A percentile compares a stretch with the other conserved stretches of the same genome.
Conservation (phyloP, 2,113 vertebrate genomes). For the Tupaia chinensis region DNA sequence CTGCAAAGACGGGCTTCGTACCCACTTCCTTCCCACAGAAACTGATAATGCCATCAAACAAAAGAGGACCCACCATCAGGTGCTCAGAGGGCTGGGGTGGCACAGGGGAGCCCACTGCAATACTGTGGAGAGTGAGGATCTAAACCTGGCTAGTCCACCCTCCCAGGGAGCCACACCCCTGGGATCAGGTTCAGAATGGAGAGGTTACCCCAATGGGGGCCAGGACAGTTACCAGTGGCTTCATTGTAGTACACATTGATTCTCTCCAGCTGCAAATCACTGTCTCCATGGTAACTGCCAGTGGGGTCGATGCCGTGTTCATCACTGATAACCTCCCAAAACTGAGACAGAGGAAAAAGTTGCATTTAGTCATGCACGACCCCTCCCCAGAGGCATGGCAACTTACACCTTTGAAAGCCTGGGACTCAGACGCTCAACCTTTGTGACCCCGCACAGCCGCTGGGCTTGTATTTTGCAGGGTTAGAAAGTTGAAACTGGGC, state of each 20-base stretch:
- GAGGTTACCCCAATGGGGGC: neutral
- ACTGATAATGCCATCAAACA: neutral
- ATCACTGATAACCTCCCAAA: slow-evolving; percentile 95
- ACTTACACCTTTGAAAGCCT: neutral
- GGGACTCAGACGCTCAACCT: neutral
- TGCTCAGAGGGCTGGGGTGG: neutral
- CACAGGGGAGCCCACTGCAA: neutral
- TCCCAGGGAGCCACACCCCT: neutral
- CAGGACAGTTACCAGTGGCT: slow-evolving; percentile 89
- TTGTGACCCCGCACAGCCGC: neutral
- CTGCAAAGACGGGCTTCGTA: neutral
- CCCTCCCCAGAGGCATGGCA: no score
- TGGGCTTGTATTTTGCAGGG: neutral
- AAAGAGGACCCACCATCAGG: neutral
- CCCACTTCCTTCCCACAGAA: neutral
- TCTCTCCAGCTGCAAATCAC: slow-evolving; percentile 91
- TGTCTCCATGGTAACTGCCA: slow-evolving; percentile 92
- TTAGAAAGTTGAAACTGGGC: slow-evolving; percentile 52
- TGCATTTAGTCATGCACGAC: neutral
- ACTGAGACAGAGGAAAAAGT: slow-evolving; percentile 83
- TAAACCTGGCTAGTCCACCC: neutral
- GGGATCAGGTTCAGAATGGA: no score
- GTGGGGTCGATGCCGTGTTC: slow-evolving; percentile 94
- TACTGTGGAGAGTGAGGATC: neutral
- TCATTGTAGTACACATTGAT: slow-evolving; percentile 96